Conservation (phyloP, 2,888 invertebrate species). For the Eupithecia centaureata region DNA sequence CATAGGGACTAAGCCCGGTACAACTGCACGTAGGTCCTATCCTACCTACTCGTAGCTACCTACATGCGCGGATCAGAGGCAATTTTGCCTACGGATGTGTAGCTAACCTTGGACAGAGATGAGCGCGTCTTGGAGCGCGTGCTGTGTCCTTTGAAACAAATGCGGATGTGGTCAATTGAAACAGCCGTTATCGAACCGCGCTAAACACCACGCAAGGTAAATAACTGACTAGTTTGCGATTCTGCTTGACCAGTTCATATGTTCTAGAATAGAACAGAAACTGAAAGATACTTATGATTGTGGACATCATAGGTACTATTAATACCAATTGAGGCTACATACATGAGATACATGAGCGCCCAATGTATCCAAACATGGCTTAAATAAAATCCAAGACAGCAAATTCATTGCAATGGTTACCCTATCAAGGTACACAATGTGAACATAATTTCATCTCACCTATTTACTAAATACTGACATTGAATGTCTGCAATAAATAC, state of each 20-base stretch:
- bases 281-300: not conserved
- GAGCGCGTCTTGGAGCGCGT: slow-evolving; percentile 76
- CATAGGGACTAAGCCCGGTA: slow-evolving; percentile 46
- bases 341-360: not conserved
- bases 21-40: slow-evolving; percentile 33
- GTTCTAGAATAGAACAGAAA: slow-evolving; percentile 10
- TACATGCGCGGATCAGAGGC: slow-evolving; percentile 54
- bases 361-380: no score
- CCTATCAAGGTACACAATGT: not conserved
- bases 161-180: slow-evolving; percentile 82
- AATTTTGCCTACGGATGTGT: slow-evolving; percentile 67
- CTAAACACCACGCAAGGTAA: slow-evolving; percentile 77
- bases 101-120: slow-evolving; percentile 75
- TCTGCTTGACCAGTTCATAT: slow-evolving; percentile 15
- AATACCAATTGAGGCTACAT: not conserved
- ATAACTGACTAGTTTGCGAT: slow-evolving; percentile 42
- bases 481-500: not conserved
- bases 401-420: no score
- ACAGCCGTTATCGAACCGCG: slow-evolving; percentile 78
- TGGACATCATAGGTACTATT: not conserved
- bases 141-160: slow-evolving; percentile 80
- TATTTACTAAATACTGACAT: not conserved
- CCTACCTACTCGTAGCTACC: no score
- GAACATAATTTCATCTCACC: not conserved
- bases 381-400: no score